Evolutionary conservation across 2,113 vertebrate species (phyloP), one percentile per base, ranked within the genome.

Genomic region (Neofelis nebulosa): DNA sequence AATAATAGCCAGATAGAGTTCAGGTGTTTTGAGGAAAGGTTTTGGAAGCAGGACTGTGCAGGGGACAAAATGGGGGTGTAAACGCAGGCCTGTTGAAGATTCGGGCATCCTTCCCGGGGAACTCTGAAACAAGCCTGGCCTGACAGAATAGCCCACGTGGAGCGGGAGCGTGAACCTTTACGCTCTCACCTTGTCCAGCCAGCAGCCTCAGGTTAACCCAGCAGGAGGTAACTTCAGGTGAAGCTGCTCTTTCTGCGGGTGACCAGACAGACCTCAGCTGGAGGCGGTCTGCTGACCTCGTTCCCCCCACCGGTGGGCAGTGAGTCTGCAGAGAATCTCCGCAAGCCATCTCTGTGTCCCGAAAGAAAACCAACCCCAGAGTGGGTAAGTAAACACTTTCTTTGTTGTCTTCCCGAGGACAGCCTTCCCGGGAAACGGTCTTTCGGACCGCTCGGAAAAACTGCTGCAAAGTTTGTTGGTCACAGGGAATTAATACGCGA

Each of bases 101-200:
- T 73, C 8, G 23, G 27, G 52, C 50, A 71, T 31, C 0, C 11
- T 8, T 41, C 2, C 0, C 7, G 15, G 61, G 33, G 38, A 73
- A 36, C 15, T 55, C 16, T 4, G 50, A 27, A 21, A 1, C 10
- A 36, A 69, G 38, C 12, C 4, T 15, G 6, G 27, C 11, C 79
- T 79, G 52, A 31, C 18, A 36, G 23, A 61, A 18, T 10, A 69
- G 48, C 21, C 68, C 21, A n/a, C n/a, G n/a, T 4, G 61, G 55
- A 55, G 7, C 5, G 2, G 36, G 8, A 23, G 23, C 5, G 16
- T 48, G 38, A 61, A 23, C 19, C 41, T 73, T 89, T 82, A 10
- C 4, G 41, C 7, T 7, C 15, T 0, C 4, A 57, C 50, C 15
- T 69, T 19, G 18, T 18, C 23, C 4, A 13, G 15, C 33, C 18